Evolutionary conservation across 2,888 invertebrate genomes (phyloP), one percentile per base, ranked within the genome.

Genomic region (Latheticus oryzae): DNA sequence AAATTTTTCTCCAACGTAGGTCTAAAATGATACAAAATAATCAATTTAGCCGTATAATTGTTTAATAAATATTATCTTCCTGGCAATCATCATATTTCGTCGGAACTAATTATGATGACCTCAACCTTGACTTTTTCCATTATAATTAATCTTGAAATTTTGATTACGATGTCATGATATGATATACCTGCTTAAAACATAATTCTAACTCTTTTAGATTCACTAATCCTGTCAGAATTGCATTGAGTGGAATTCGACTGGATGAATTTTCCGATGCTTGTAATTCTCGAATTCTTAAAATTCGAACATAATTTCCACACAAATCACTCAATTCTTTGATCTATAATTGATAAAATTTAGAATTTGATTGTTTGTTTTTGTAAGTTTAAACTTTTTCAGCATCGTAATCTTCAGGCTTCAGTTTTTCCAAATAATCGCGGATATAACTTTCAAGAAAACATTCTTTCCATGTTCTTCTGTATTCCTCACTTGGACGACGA

Each of bases 131-230:
- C 9, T 23, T 15, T 35, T 2, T 30, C 7, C 7, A 7, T 21
- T 26, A 26, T 26, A 11, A 8, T 30, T 12, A 11, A 30, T 5
- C 5, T 30, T 9, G 11, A 30, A 7, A 16, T 17, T 19, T 11
- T 5, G 21, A 19, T 19, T 5, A 19, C 21, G n/a, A n/a, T n/a
- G n/a, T n/a, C n/a, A n/a, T n/a, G n/a, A n/a, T n/a, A n/a, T n/a
- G n/a, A n/a, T n/a, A 12, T 61, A 76, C 76, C 71, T 76, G 73
- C 66, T 76, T 76, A 58, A 74, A 76, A 50, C 75, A 73, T 53
- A 77, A 61, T 2, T 64, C 68, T 11, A 77, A 59, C 61, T 77
- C 73, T 12, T 60, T 68, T 12, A 77, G 57, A 58, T 69, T 62
- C n/a, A 61, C 56, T n/a, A 77, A 67, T 11, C 69, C 72, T 5